phyloP scores from a whole-genome alignment of 2,888 invertebrate genomes.

The Hyles lineata region DNA sequence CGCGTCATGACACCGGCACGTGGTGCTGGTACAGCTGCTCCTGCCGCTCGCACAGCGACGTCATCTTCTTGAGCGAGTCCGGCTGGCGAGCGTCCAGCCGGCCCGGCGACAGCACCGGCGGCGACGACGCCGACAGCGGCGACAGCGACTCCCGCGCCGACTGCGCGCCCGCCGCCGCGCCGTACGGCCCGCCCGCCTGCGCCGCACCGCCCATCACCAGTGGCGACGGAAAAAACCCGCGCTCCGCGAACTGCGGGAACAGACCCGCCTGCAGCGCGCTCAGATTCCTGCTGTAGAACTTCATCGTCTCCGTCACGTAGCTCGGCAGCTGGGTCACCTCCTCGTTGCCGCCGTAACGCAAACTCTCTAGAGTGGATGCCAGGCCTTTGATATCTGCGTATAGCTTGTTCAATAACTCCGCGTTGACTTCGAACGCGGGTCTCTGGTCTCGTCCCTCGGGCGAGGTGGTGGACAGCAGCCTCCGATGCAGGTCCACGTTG shows the following conservation, averaged over 20 bases:
- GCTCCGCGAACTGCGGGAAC: slow-evolving; percentile 74
- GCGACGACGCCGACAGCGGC: slow-evolving; percentile 78
- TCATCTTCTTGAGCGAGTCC: slow-evolving; percentile 83
- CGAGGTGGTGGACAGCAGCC: slow-evolving; percentile 74
- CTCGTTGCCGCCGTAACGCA: slow-evolving; percentile 82
- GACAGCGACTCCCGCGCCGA: slow-evolving; percentile 77
- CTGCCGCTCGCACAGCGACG: slow-evolving; percentile 81
- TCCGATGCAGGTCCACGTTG: slow-evolving; percentile 83
- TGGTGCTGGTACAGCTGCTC: slow-evolving; percentile 84
- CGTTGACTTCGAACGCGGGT: slow-evolving; percentile 88
- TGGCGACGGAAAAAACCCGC: slow-evolving; percentile 75
- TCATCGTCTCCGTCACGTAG: slow-evolving; percentile 81
- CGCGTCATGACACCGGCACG: slow-evolving; percentile 83
- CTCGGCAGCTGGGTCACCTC: slow-evolving; percentile 74
- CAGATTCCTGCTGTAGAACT: slow-evolving; percentile 79
- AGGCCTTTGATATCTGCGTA: slow-evolving; percentile 90
- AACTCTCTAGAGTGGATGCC: slow-evolving; percentile 86
- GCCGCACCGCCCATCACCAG: slow-evolving; percentile 75
- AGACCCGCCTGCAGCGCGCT: slow-evolving; percentile 75
- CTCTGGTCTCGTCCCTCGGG: slow-evolving; percentile 81
- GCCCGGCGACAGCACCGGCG: slow-evolving; percentile 79
- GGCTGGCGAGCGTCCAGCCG: slow-evolving; percentile 74
- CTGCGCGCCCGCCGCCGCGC: slow-evolving; percentile 73
- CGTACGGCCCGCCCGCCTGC: slow-evolving; percentile 72
- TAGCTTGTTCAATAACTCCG: slow-evolving; percentile 92